Evolutionary conservation across 2,113 vertebrate species (phyloP).

Genomic region (Galeopterus variegatus): DNA sequence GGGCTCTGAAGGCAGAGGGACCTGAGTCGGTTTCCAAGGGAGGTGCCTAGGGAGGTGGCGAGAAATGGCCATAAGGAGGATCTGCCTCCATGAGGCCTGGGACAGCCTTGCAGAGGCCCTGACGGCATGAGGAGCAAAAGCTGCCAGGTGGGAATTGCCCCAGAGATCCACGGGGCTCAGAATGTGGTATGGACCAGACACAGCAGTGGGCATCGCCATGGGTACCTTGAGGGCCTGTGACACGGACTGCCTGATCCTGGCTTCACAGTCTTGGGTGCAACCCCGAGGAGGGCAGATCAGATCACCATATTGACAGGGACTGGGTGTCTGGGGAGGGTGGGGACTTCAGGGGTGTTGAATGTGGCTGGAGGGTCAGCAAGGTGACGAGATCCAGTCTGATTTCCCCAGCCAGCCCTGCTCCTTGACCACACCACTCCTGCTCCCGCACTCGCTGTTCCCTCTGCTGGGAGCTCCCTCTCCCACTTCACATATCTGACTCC

Average conservation of each 20-base stretch:
- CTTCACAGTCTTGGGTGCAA: background rate
- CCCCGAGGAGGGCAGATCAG: background rate
- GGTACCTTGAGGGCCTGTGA: background rate
- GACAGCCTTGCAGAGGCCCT: too few relatives aligned
- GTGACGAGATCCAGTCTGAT: background rate
- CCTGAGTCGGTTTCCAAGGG: background rate
- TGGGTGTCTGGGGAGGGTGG: too few relatives aligned
- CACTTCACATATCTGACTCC: background rate
- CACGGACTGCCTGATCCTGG: background rate
- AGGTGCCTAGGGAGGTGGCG: background rate
- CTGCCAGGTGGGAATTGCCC: background rate
- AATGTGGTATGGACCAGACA: too few relatives aligned
- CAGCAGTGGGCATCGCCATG: background rate
- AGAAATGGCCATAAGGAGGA: background rate
- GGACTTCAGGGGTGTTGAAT: background rate
- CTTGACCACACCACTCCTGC: background rate
- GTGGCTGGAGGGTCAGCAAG: background rate
- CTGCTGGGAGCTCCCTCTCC: background rate
- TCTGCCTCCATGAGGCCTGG: too few relatives aligned
- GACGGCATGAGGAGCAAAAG: background rate
- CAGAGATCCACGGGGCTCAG: fast-evolving
- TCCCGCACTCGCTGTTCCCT: too few relatives aligned
- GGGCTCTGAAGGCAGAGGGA: background rate
- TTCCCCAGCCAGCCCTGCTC: too few relatives aligned
- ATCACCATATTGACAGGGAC: background rate